Evolutionary conservation across 2,888 invertebrate species (phyloP), one percentile per base, ranked within the genome.

Genomic region (Chrysolina americana): DNA sequence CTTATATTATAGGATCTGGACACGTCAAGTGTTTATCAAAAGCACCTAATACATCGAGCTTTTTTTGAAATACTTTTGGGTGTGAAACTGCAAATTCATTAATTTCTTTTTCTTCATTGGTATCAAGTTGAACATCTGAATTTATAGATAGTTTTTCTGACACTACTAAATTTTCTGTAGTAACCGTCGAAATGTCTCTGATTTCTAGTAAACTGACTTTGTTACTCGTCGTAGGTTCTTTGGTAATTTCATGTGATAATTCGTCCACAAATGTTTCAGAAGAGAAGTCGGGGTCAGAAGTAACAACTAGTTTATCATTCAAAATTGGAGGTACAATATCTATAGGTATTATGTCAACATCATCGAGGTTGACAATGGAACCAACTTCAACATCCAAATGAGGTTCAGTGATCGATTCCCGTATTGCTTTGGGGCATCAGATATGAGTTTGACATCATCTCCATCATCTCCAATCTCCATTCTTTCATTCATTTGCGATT

Each of bases 311-410:
- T 44, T 44, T 44, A 44, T 44, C 44, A 44, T 44, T 13, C 1
- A 44, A 44, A 44, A 44, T 44, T 1, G 44, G 10, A 44, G 44
- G 15, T 44, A 15, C 15, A 44, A 13, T 44, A 44, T 44, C 15
- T 15, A 44, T 44, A 44, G 44, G 44, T 44, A 64, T 17, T 19
- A 64, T 41, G 41, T 36, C 3, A 10, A 28, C 65, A 36, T 23
- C 41, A 1, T 64, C 41, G 23, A 59, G 21, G 21, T 21, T 23
- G 28, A 59, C 17, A 59, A 59, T 59, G 28, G 23, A 21, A 15
- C 59, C 59, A 59, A 59, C 59, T 59, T 59, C 59, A 21, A 59
- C 59, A 17, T 59, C 17, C 44, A 44, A 44, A 44, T 44, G 44
- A 15, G 44, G 44, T 44, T 44, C 44, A 44, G 44, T 15, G 15